Evolutionary conservation across 2,113 vertebrate genomes (phyloP), one percentile per base, ranked within the genome.

Genomic region (Leucopsar rothschildi): DNA sequence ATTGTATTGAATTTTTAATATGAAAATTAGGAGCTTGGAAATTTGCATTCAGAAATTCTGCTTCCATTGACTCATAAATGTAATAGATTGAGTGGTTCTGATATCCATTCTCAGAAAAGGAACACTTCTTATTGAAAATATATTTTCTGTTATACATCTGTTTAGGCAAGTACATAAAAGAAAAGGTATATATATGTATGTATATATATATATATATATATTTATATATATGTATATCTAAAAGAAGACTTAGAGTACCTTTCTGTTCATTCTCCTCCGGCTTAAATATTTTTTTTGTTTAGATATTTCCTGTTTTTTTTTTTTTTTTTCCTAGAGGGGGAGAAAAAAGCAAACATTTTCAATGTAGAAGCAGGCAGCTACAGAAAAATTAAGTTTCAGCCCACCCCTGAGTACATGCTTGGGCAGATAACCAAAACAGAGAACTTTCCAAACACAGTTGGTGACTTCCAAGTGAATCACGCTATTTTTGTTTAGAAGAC

Each of bases 101-200:
- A 23, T 55, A 42, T 31, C 21, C 12, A 12, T 4, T 14, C 24
- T 47, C 10, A 76, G 33, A 14, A 66, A 49, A 1, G 17, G 49
- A 4, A 11, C 1, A 1, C 5, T 65, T 65, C 22, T 75, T 63
- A 37, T 11, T 2, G 1, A n/a, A 91, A 64, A 44, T 23, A 0
- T 23, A 9, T 35, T 55, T 76, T 92, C 49, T 59, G 1, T 47
- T 17, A 70, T 10, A 5, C 5, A 68, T 37, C 22, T 71, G 16
- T 11, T 86, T 29, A 71, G 9, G 28, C 8, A 40, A 44, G 9
- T 37, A 25, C 3, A 25, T 47, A 28, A 56, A 78, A 55, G 18
- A 73, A 82, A 73, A 44, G 2, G 17, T 37, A 39, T 39, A 39
- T 39, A 39, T 39, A 12, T 39, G 12, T 39, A 39, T 35, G 68